A percentile compares a stretch with the other conserved stretches of the same genome.
Evolutionary conservation across 2,797 vertebrate genomes (phyloP).

Genomic region (Anolis apletophallus): DNA sequence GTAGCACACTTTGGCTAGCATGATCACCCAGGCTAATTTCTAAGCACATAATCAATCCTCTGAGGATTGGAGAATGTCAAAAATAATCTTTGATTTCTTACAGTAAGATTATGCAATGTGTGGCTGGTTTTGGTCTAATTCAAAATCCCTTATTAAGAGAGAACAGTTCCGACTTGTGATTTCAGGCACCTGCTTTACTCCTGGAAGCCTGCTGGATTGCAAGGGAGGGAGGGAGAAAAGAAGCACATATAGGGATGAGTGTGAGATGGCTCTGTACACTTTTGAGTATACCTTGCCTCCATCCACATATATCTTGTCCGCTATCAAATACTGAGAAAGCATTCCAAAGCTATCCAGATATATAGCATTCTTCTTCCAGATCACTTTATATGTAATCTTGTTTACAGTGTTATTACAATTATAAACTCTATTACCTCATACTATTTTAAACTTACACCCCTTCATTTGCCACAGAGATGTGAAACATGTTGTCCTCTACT

Average conservation of each 20-base stretch:
- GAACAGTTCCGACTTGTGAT: background rate
- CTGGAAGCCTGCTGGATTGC: background rate
- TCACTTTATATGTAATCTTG: background rate
- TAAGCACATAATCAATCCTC: background rate
- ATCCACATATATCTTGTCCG: background rate
- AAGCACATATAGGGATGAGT: background rate
- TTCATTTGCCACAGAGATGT: background rate
- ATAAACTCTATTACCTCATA: background rate
- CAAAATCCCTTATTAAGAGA: background rate
- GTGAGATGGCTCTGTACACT: background rate
- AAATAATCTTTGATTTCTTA: background rate
- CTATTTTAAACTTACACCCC: background rate
- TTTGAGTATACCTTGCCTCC: background rate
- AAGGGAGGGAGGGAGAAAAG: background rate
- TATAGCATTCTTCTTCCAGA: background rate
- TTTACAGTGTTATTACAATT: background rate
- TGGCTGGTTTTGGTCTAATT: background rate
- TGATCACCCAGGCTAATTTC: background rate
- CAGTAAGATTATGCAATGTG: background rate
- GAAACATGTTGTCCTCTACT: background rate
- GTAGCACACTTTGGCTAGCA: background rate
- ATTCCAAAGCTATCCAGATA: background rate
- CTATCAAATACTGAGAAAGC: background rate
- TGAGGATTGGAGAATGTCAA: background rate
- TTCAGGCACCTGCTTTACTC: too few relatives aligned